These are phyloP conservation scores for Eueremaeus valkanovi DNA, from an alignment of 2,888 invertebrate species.

Conservation along the genomic window DNA sequence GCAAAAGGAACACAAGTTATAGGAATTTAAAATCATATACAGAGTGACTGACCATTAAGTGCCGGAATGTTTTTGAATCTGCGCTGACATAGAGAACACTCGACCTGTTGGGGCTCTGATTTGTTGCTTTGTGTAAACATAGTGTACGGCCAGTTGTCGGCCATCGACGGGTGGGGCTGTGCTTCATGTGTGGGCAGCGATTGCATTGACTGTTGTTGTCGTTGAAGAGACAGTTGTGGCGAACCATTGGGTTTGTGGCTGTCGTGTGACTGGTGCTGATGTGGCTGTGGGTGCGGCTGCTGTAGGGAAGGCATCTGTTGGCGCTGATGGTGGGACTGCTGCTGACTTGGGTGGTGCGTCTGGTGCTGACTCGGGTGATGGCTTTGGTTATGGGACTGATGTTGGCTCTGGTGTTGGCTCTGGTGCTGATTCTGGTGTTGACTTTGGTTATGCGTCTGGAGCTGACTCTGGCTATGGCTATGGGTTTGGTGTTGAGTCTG, in stretches of 20 bases:
- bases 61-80: constrained; percentile 97
- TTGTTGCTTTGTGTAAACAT: constrained; percentile 20
- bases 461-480: too few species aligned
- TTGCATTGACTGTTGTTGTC: constrained; percentile 52
- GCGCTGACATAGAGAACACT: constrained; percentile 90
- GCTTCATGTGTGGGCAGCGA: constrained; percentile 60
- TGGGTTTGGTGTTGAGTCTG: not conserved
- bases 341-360: too few species aligned
- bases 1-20: not conserved
- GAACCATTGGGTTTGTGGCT: too few species aligned
- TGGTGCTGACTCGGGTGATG: too few species aligned
- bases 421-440: too few species aligned
- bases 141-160: constrained; percentile 32
- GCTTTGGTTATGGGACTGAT: too few species aligned
- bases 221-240: constrained; percentile 63
- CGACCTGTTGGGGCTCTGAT: constrained; percentile 57
- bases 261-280: constrained; percentile 68
- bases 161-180: constrained; percentile 32
- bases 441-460: too few species aligned
- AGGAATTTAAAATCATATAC: not conserved
- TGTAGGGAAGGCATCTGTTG: too few species aligned
- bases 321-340: too few species aligned
- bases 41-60: constrained; percentile 67
- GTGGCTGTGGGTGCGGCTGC: constrained; percentile 46
- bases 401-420: too few species aligned